phyloP scores from a whole-genome alignment of 2,888 invertebrate genomes.

The Phytoseiulus persimilis region DNA sequence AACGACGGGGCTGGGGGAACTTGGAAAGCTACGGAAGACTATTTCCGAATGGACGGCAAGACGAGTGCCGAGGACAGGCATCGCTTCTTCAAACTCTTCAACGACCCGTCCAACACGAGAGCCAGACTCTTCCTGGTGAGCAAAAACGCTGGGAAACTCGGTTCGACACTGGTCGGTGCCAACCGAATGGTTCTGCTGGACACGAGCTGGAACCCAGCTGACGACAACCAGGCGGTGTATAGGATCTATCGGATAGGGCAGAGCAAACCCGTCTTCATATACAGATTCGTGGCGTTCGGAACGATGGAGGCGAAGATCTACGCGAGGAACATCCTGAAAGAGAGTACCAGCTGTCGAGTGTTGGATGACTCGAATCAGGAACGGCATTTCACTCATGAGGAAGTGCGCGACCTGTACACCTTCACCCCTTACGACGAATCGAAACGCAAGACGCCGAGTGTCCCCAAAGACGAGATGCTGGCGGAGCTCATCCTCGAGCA shows the following conservation, averaged over 20 bases:
- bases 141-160: constrained; percentile 89
- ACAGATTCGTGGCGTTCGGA: constrained; percentile 84
- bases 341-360: constrained; percentile 86
- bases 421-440: constrained; percentile 64
- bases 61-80: constrained; percentile 76
- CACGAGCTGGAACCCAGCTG: constrained; percentile 97
- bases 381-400: constrained; percentile 85
- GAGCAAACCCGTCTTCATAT: constrained; percentile 90
- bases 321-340: constrained; percentile 90
- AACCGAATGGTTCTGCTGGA: constrained; percentile 97
- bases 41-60: constrained; percentile 84
- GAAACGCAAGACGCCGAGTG: constrained; percentile 59
- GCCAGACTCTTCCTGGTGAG: constrained; percentile 84
- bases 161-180: constrained; percentile 92
- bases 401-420: constrained; percentile 78
- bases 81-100: constrained; percentile 77
- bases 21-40: constrained; percentile 85
- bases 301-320: constrained; percentile 98
- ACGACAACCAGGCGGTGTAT: constrained; percentile 96
- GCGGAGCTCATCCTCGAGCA: constrained; percentile 72
- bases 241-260: constrained; percentile 91
- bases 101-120: constrained; percentile 64
- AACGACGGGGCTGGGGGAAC: constrained; percentile 54
- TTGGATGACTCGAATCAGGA: constrained; percentile 97
- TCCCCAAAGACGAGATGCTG: constrained; percentile 61